Evolutionary conservation across 53 echinoderm and acorn worm genomes (phyloP), one percentile per base, ranked within the genome.

Genomic region (Arbacia lixula): DNA sequence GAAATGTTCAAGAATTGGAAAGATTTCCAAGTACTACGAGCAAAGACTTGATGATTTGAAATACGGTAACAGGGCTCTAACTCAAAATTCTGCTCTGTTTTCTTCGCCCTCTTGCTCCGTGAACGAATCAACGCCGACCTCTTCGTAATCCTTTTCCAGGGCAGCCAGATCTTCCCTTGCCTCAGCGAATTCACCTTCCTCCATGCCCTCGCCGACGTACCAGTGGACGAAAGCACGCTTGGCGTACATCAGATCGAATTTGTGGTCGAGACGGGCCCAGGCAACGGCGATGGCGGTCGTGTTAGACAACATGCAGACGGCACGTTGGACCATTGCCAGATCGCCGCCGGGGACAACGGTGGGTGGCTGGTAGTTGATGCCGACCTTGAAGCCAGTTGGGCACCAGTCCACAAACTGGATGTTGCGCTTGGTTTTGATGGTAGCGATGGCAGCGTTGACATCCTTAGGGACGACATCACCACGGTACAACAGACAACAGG

Each of bases 361-460:
- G 19, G 93, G 93, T 57, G 93, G 90, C 81, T 93, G 93, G 90
- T 93, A 93, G 93, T 93, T 93, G 87, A 93, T 93, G 64, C 93
- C 93, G 78, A 93, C 90, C 75, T 93, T 93, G 88, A 93, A 93
- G 87, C 93, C 93, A 81, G 93, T 93, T 85, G 93, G 93, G 38
- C 93, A 93, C 93, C 93, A 93, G 88, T 93, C 93, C 22, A 93
- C 93, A 40, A 93, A 93, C 74, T 93, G 93, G 85, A 93, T 93
- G 65, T 90, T 90, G 39, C 93, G 90, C 76, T 93, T 93, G 93
- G 93, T 93, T 82, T 93, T 93, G 88, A 93, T 93, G 93, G 88
- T 93, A 24, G 93, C 90, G 22, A 93, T 93, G 66, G 93, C 87
- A 26, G 90, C 93, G 55, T 93, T 93, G 78, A 93, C 93, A 77